Base-by-base conservation (phyloP, 2,888 invertebrate species). In the Dastarcus helophoroides region DNA sequence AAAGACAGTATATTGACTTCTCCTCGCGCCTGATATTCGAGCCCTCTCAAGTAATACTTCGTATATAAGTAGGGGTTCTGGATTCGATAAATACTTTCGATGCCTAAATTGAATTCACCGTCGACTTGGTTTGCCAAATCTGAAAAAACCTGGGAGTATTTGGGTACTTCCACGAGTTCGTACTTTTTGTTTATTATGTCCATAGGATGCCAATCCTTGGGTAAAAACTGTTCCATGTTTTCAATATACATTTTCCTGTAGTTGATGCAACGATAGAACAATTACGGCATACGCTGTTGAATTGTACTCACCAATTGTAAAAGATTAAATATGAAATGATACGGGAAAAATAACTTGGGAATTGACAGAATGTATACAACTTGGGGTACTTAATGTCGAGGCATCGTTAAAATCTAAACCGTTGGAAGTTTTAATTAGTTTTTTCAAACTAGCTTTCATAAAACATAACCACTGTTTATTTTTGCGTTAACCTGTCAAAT, bases 31-130 rank as follows among this genome's bases (percentile, higher is more conserved):
- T 35, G 31, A 31, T 51, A 55, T 21, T 55, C 53, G n/a, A 40
- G 30, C 9, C 39, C 38, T 39, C 46, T 48, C 4, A 50, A 11
- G 9, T 38, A 25, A 38, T 43, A 56, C 17, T 50, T 50, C 1
- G 42, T 32, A 26, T 44, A 53, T 11, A 53, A 25, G 16, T 40
- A 39, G 4, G 51, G 48, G 34, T 50, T 54, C 36, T 54, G 48
- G 8, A 54, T 27, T 26, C 42, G 40, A 22, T 37, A 45, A 12
- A 53, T 39, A 0, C 37, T 41, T n/a, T 31, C 25, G 4, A 42
- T 33, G 4, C 5, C 13, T 5, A 4, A 23, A 23, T 33, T 36
- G 28, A 37, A 38, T 19, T 9, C 21, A 8, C 40, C 38, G 6
- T 24, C 8, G 6, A 40, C 12, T 14, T 22, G 10, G 1, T 12